These are phyloP conservation scores for Pomatostomus ruficeps DNA, from an alignment of 2,113 vertebrate genomes.

Conservation along the genomic window DNA sequence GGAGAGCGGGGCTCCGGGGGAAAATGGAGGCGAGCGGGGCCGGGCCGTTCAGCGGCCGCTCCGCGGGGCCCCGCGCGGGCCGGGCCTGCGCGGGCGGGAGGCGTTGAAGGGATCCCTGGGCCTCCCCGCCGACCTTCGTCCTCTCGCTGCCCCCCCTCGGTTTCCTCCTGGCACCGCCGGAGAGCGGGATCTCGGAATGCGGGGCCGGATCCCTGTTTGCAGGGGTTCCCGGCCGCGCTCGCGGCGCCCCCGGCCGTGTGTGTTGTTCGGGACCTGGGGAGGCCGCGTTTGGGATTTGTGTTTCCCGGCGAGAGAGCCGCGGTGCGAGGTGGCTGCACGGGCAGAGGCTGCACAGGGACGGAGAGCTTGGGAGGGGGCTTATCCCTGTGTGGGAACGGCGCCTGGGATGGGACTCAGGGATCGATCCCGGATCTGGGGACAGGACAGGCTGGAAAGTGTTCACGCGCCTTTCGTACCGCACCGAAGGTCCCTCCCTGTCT, in stretches of 20 bases:
- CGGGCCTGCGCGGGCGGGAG: background rate
- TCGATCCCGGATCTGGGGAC: background rate
- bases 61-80: background rate
- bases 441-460: background rate
- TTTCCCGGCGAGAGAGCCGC: background rate
- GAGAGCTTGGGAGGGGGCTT: background rate
- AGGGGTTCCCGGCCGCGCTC: background rate
- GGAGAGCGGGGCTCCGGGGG: background rate
- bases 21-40: background rate
- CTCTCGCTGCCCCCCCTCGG: too few relatives aligned
- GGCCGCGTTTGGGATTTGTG: background rate
- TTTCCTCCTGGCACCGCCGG: too few relatives aligned
- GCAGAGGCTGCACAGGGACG: background rate
- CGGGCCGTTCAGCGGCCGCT: background rate
- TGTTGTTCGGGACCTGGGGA: background rate
- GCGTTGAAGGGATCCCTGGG: background rate
- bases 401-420: background rate
- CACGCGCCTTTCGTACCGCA: fast-evolving
- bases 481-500: background rate
- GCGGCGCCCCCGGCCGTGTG: background rate
- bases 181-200: background rate
- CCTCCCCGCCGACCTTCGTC: background rate
- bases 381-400: fast-evolving
- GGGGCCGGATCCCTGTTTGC: background rate
- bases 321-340: background rate